Evolutionary conservation across 2,113 vertebrate genomes (phyloP).

Genomic region (Connochaetes taurinus): DNA sequence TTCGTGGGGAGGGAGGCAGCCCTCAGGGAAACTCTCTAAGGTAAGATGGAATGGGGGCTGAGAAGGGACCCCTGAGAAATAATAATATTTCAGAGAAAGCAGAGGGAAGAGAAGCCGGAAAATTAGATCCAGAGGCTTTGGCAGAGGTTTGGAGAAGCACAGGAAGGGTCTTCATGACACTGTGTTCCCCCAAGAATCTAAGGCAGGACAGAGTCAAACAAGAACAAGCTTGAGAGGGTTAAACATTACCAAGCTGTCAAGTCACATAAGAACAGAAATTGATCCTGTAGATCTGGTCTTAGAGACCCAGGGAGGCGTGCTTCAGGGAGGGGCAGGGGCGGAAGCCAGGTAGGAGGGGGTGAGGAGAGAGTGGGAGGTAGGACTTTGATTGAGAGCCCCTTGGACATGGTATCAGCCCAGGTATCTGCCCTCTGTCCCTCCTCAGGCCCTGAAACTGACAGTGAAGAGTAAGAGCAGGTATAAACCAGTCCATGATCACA

Average conservation of each 20-base stretch:
- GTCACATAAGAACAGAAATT: not conserved
- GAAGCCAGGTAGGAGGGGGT: not conserved
- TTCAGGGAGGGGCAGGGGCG: fast-evolving
- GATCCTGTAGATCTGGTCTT: not conserved
- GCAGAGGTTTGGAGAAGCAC: not conserved
- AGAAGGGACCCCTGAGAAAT: not conserved
- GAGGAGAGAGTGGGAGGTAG: fast-evolving
- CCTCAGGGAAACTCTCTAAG: not conserved
- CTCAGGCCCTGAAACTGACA: not conserved
- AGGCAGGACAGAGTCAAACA: not conserved
- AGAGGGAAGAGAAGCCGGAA: not conserved
- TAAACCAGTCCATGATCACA: too few relatives aligned
- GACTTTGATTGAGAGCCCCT: not conserved
- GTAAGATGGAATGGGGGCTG: not conserved
- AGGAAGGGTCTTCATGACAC: not conserved
- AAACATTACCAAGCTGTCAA: too few relatives aligned
- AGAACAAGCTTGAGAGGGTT: not conserved
- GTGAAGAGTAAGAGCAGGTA: not conserved
- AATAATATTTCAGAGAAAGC: not conserved
- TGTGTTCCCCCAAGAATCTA: not conserved
- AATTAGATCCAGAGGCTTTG: not conserved
- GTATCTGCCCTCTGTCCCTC: not conserved
- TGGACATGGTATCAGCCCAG: not conserved
- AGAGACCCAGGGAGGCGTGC: fast-evolving
- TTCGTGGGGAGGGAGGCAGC: not conserved